Conservation (phyloP, 2,888 invertebrate species). For the Schizotus pectinicornis region DNA sequence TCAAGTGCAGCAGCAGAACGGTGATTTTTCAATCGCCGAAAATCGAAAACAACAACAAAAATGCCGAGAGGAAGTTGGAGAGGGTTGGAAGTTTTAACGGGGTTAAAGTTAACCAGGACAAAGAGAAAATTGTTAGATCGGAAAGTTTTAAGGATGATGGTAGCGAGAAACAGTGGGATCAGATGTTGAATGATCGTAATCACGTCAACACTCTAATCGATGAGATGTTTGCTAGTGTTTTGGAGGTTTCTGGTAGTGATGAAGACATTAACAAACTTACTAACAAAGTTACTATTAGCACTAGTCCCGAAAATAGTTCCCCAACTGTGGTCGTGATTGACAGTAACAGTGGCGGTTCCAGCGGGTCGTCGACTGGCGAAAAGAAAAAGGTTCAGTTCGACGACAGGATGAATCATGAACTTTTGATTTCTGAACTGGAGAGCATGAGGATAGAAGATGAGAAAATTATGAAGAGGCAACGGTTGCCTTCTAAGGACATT, state of each 20-base stretch:
- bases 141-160: constrained; percentile 7
- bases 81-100: constrained; percentile 14
- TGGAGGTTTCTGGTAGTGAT: constrained; percentile 47
- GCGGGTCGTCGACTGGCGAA: constrained; percentile 37
- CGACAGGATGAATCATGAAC: constrained; percentile 66
- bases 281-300: constrained; percentile 28
- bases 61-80: constrained; percentile 24
- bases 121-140: background rate
- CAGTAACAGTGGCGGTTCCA: constrained; percentile 20
- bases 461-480: constrained; percentile 49
- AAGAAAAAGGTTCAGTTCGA: constrained; percentile 49
- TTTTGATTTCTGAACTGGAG: constrained; percentile 72
- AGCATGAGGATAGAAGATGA: constrained; percentile 64
- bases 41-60: constrained; percentile 31
- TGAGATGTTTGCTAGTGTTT: constrained; percentile 56
- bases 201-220: constrained; percentile 56
- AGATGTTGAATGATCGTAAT: constrained; percentile 50
- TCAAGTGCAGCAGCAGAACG: constrained; percentile 46
- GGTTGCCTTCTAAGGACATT: constrained; percentile 50
- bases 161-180: constrained; percentile 38
- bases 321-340: constrained; percentile 32
- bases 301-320: constrained; percentile 3
- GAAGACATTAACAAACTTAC: constrained; percentile 32
- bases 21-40: constrained; percentile 55
- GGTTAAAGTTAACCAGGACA: background rate